Evolutionary conservation across 2,888 invertebrate species (phyloP), one percentile per base, ranked within the genome.

Genomic region (Camptogramma bilineatum): DNA sequence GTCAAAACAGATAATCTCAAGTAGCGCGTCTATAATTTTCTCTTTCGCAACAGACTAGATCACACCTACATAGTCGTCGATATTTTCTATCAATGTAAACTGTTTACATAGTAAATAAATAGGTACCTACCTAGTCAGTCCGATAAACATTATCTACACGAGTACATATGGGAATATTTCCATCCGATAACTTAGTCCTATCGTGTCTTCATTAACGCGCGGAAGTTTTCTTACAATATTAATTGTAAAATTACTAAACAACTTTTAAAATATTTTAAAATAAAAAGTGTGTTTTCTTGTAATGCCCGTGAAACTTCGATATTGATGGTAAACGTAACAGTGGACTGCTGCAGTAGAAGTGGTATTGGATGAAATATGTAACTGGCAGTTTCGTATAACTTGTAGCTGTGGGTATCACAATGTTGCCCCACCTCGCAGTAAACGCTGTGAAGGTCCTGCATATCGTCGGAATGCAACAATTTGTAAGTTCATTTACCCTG

Each of bases 401-500:
- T 42, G 10, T 50, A 16, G 39, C 52, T 4, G 53, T 7, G 34
- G 34, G 52, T 21, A 24, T 52, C 57, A 75, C 55, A 54, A 78
- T 84, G 76, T 72, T 73, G 67, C 75, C 79, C 13, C 76, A 73
- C 18, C 68, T 81, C 52, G 74, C 77, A 16, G 67, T 88, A 31
- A 86, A 89, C 68, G 83, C 90, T 4, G 79, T 93, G 19, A 83
- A 86, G 69, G 89, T 93, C 3, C 71, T 92, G 65, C 85, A 89
- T 18, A 76, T 90, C 19, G 76, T 90, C 34, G 88, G 87, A 9
- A 75, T 91, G 70, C 91, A 93, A 72, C 80, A 86, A 69, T 86
- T 86, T 66, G 93, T 76, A 16, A 61, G 28, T 55, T 62, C n/a
- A 18, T 34, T 44, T 55, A 53, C 60, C 31, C 18, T 0, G 4